Conservation (phyloP, 1,140 invertebrate species). For the Ceratoteleas bidentatus region DNA sequence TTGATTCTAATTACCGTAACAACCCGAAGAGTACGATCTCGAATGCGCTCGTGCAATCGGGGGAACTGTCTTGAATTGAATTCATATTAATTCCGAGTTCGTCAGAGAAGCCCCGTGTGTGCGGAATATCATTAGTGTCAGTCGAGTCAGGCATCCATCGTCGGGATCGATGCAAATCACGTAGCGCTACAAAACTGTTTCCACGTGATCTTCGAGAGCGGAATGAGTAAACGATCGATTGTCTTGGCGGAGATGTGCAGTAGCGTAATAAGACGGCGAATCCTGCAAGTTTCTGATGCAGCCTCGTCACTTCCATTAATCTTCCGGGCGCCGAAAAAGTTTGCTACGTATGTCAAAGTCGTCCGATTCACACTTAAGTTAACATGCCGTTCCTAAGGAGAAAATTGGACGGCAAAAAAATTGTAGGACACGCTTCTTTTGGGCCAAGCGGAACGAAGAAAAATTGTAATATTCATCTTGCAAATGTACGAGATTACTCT, state of each 20-base stretch:
- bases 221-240: slow-evolving; percentile 61
- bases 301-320: slow-evolving; percentile 73
- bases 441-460: slow-evolving; percentile 16
- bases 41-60: no score
- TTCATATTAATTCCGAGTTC: no score
- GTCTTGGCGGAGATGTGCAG: slow-evolving; percentile 41
- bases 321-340: slow-evolving; percentile 58
- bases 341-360: slow-evolving; percentile 54
- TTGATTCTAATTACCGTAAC: no score
- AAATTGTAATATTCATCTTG: slow-evolving; percentile 25
- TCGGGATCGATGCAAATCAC: slow-evolving; percentile 68
- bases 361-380: slow-evolving; percentile 52
- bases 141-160: slow-evolving; percentile 22
- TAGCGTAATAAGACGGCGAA: slow-evolving; percentile 47
- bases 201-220: slow-evolving; percentile 24
- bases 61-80: no score
- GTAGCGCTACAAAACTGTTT: slow-evolving; percentile 53
- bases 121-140: slow-evolving; percentile 3
- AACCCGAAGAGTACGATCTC: no score
- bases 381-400: slow-evolving; percentile 43
- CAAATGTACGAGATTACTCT: slow-evolving; percentile 15
- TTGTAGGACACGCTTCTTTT: slow-evolving; percentile 31
- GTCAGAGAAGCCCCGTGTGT: no score
- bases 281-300: slow-evolving; percentile 57
- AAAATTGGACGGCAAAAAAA: slow-evolving; percentile 52